Evolutionary conservation across 2,888 invertebrate genomes (phyloP).

Genomic region (Lymantria monacha): DNA sequence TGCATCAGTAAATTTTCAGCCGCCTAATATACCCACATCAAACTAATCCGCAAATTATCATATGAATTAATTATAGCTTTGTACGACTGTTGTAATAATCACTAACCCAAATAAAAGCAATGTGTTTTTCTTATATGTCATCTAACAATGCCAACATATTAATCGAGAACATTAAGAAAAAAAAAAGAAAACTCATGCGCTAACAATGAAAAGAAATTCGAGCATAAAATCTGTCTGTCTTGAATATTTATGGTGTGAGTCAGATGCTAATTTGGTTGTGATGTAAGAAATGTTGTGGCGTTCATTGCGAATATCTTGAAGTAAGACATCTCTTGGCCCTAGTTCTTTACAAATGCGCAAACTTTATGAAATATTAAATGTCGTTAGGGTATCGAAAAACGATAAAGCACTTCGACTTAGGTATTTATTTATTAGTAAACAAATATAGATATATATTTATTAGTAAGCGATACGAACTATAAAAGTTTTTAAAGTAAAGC

Average conservation of each 20-base stretch:
- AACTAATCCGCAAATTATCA: too few relatives aligned
- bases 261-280: slow-evolving; percentile 16
- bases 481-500: too few relatives aligned
- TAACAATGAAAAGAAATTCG: neutral
- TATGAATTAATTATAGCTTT: too few relatives aligned
- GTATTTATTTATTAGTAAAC: too few relatives aligned
- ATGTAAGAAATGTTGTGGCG: slow-evolving; percentile 13
- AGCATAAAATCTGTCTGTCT: neutral
- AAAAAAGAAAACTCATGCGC: neutral
- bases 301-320: slow-evolving; percentile 22
- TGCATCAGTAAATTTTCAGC: neutral
- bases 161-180: too few relatives aligned
- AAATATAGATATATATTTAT: too few relatives aligned
- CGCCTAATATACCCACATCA: neutral
- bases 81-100: too few relatives aligned
- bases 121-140: too few relatives aligned
- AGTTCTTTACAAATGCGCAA: slow-evolving; percentile 8
- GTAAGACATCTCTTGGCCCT: slow-evolving; percentile 9
- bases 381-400: neutral
- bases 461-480: neutral
- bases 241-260: slow-evolving; percentile 8
- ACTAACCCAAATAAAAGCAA: too few relatives aligned
- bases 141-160: too few relatives aligned
- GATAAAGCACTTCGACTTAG: neutral
- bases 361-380: slow-evolving; percentile 6